A percentile compares a stretch with the other conserved stretches of the same genome.
phyloP scores from a whole-genome alignment of 2,888 invertebrate genomes.

The Limenitis camilla region DNA sequence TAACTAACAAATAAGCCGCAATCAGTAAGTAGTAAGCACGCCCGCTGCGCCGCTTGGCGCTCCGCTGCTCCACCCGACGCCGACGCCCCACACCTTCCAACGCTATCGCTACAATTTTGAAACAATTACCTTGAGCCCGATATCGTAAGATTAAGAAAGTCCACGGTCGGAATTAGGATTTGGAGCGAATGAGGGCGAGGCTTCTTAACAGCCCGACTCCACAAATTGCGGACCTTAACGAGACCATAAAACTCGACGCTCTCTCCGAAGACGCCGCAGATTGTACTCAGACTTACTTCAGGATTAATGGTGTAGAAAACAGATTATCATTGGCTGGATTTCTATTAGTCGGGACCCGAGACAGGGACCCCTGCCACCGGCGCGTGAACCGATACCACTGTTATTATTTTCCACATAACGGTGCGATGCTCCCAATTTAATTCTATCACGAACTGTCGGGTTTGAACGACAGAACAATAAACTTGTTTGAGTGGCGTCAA shows the following conservation, averaged over 20 bases:
- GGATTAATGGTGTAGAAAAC: slow-evolving; percentile 77
- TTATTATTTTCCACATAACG: slow-evolving; percentile 74
- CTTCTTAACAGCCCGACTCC: slow-evolving; percentile 69
- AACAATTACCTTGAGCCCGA: slow-evolving; percentile 72
- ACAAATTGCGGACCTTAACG: slow-evolving; percentile 75
- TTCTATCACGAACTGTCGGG: slow-evolving; percentile 72
- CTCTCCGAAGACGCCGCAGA: slow-evolving; percentile 70
- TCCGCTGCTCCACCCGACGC: slow-evolving; percentile 26
- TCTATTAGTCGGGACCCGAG: slow-evolving; percentile 70
- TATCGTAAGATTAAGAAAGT: slow-evolving; percentile 74
- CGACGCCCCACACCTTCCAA: slow-evolving; percentile 1
- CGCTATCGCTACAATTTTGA: slow-evolving; percentile 58
- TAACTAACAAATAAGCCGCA: slow-evolving; percentile 1
- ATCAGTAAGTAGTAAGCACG: slow-evolving; percentile 1
- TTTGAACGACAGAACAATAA: slow-evolving; percentile 70
- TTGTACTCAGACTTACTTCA: slow-evolving; percentile 72
- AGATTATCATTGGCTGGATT: slow-evolving; percentile 75
- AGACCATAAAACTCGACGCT: slow-evolving; percentile 71
- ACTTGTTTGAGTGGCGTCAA: slow-evolving; percentile 49
- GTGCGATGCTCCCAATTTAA: slow-evolving; percentile 70
- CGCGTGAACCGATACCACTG: slow-evolving; percentile 70
- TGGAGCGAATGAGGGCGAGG: slow-evolving; percentile 53
- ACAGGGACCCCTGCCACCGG: slow-evolving; percentile 71
- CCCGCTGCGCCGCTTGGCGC: neutral
- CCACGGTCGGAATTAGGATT: slow-evolving; percentile 70